These are phyloP conservation scores for Enoplolaimus lenunculus DNA, from an alignment of 2,888 invertebrate species.

Conservation along the genomic window DNA sequence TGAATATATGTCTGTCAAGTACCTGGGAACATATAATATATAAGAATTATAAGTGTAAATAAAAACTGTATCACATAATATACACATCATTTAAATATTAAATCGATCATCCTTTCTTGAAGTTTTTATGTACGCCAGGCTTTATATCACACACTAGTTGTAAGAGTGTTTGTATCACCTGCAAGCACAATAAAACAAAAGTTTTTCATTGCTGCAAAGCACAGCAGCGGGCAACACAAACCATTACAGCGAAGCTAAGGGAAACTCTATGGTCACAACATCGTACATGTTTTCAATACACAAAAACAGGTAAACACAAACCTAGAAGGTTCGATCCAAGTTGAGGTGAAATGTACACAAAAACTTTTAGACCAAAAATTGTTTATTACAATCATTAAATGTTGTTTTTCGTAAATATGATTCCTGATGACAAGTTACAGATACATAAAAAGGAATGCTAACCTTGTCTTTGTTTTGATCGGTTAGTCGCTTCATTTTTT, in stretches of 20 bases:
- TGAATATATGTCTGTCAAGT: too few relatives aligned
- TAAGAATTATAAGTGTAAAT: neutral
- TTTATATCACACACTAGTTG: conserved; percentile 37
- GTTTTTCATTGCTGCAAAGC: neutral
- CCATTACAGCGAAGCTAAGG: too few relatives aligned
- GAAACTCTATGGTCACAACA: too few relatives aligned
- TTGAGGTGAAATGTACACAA: too few relatives aligned
- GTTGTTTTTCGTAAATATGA: neutral
- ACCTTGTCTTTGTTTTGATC: conserved; percentile 37
- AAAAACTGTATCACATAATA: neutral
- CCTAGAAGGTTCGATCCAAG: too few relatives aligned
- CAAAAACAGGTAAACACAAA: too few relatives aligned
- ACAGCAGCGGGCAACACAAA: neutral
- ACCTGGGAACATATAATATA: conserved; percentile 2
- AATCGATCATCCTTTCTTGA: neutral
- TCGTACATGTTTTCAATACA: too few relatives aligned
- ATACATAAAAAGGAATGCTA: neutral
- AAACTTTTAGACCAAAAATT: too few relatives aligned
- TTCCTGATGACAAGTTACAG: neutral
- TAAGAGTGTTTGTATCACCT: conserved; percentile 39
- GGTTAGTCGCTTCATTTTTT: conserved; percentile 34
- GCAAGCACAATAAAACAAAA: conserved; percentile 20
- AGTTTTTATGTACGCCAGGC: conserved; percentile 39
- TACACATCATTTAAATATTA: too few relatives aligned
- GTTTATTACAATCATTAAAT: too few relatives aligned